Percentiles rank a stretch among this genome's conserved stretches.
These are phyloP conservation scores for Batillaria attramentaria DNA, from an alignment of 1,140 invertebrate species.

Conservation along the genomic window DNA sequence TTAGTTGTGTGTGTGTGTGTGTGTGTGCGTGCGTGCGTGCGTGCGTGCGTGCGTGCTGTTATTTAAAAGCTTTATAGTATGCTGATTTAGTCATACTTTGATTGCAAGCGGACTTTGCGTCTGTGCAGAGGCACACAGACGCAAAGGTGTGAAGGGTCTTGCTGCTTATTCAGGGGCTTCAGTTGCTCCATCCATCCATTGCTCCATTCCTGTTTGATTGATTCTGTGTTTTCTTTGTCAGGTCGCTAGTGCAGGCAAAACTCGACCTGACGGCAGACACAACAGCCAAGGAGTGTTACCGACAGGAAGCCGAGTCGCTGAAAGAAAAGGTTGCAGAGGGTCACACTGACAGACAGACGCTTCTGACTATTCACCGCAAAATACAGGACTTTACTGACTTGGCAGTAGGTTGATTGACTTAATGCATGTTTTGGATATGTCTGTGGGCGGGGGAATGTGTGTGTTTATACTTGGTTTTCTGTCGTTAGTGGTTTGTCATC, in stretches of 20 bases:
- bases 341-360: conserved; percentile 41
- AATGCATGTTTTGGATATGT: neutral
- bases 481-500: neutral
- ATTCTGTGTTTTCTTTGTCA: conserved; percentile 17
- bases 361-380: conserved; percentile 50
- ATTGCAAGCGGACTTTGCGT: neutral
- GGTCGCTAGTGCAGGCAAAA: conserved; percentile 46
- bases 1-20: too few relatives aligned
- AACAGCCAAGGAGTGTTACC: conserved; percentile 39
- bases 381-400: conserved; percentile 59
- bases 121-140: neutral
- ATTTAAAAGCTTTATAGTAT: too few relatives aligned
- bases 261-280: conserved; percentile 43
- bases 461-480: neutral
- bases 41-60: too few relatives aligned
- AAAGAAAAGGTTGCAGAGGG: conserved; percentile 44
- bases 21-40: too few relatives aligned
- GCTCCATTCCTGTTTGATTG: neutral
- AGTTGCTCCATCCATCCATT: neutral
- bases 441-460: neutral
- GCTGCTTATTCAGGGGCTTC: neutral
- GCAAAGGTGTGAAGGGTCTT: neutral
- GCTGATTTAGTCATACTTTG: neutral
- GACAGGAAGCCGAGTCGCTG: conserved; percentile 38
- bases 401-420: conserved; percentile 41